phyloP scores from a whole-genome alignment of 2,797 vertebrate genomes.

The Momotus momota region DNA sequence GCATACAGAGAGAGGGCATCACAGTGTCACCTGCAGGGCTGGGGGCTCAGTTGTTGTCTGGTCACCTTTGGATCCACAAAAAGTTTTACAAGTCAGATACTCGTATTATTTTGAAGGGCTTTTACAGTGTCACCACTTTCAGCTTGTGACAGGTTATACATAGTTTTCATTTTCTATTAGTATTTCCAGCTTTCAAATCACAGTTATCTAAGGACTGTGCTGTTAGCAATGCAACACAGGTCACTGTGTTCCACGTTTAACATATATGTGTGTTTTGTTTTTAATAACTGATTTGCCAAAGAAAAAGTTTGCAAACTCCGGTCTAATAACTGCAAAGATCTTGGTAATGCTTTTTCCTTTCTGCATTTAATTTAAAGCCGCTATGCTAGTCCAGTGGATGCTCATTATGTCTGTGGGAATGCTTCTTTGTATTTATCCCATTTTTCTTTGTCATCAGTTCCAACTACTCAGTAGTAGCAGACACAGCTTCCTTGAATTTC shows the following conservation, averaged over 20 bases:
- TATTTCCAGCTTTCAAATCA: neutral
- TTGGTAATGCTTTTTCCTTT: slow-evolving; percentile 10
- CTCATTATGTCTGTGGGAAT: neutral
- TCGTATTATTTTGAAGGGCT: neutral
- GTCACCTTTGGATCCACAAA: neutral
- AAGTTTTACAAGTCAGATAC: neutral
- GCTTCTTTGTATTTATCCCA: neutral
- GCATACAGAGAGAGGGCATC: neutral
- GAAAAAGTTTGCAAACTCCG: neutral
- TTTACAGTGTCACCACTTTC: neutral
- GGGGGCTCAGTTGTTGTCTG: neutral
- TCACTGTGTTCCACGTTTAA: slow-evolving; percentile 9
- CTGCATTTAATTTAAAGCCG: slow-evolving; percentile 11
- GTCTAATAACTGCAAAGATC: neutral
- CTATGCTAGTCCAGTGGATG: neutral
- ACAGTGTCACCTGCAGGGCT: rapidly evolving
- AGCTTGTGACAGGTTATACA: neutral
- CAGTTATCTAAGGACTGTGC: neutral
- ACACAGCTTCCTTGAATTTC: neutral
- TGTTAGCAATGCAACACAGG: neutral
- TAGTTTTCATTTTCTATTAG: neutral
- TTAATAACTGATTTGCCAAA: slow-evolving; percentile 17
- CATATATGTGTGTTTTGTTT: neutral
- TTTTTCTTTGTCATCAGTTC: neutral
- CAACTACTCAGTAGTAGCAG: neutral